phyloP scores from a whole-genome alignment of 2,797 vertebrate genomes.

The Cottoperca gobio region DNA sequence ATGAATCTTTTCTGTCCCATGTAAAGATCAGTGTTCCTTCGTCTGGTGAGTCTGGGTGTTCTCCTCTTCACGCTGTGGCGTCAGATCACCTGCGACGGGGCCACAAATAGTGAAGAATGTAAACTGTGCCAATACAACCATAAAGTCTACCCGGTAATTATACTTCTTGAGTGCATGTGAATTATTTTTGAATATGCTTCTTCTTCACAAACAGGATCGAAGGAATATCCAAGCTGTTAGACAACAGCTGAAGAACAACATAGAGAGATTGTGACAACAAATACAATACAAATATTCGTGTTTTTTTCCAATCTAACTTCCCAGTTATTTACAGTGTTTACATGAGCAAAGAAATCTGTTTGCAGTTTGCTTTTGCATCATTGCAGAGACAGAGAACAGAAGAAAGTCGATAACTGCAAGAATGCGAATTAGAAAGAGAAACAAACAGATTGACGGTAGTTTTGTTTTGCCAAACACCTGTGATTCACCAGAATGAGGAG shows the following conservation, averaged over 20 bases:
- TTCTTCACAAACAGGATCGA: background rate
- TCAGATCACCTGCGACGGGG: slow-evolving; percentile 86
- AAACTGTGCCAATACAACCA: slow-evolving; percentile 83
- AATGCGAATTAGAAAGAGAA: background rate
- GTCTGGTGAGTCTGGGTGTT: slow-evolving; percentile 86
- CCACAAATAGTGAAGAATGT: slow-evolving; percentile 9
- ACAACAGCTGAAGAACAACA: background rate
- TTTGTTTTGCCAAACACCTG: slow-evolving; percentile 2
- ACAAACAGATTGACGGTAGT: background rate
- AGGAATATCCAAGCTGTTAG: background rate
- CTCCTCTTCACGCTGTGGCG: slow-evolving; percentile 88
- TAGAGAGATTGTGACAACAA: background rate
- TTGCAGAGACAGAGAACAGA: slow-evolving; percentile 1
- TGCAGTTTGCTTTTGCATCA: slow-evolving; percentile 20
- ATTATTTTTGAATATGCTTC: background rate
- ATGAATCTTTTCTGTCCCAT: background rate
- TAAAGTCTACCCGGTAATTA: slow-evolving; percentile 79
- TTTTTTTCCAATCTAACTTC: slow-evolving; percentile 9
- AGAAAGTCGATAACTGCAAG: background rate
- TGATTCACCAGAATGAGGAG: background rate
- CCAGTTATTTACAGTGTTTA: background rate
- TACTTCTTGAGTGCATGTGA: background rate
- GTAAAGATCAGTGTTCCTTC: slow-evolving; percentile 87
- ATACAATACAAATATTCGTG: slow-evolving; percentile 3
- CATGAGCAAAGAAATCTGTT: slow-evolving; percentile 5